These are phyloP conservation scores for Tenthredo livida DNA, from an alignment of 2,888 invertebrate species.

Conservation along the genomic window DNA sequence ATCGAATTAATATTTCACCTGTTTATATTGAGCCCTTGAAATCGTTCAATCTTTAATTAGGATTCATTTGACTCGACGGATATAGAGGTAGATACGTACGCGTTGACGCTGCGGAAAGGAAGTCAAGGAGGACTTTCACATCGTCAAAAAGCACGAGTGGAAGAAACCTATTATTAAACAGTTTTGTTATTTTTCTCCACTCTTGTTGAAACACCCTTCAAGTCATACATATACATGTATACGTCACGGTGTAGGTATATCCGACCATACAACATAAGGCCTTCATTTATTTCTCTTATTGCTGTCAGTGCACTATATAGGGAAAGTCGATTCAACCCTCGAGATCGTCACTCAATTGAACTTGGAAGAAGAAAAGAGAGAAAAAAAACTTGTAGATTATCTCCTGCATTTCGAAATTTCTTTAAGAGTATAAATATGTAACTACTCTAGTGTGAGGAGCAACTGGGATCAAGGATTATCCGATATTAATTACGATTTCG, in stretches of 20 bases:
- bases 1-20: background rate
- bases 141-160: constrained; percentile 31
- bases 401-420: background rate
- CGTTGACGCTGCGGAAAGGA: background rate
- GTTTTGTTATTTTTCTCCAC: constrained; percentile 13
- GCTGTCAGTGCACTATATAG: background rate
- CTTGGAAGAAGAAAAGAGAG: too few relatives aligned
- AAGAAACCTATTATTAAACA: background rate
- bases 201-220: constrained; percentile 37
- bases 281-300: background rate
- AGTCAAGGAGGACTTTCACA: constrained; percentile 51
- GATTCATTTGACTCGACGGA: constrained; percentile 10
- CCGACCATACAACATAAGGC: background rate
- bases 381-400: background rate
- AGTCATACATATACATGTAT: background rate
- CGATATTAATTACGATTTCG: constrained; percentile 39
- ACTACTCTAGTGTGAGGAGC: background rate
- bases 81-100: background rate
- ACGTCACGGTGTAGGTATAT: background rate
- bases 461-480: background rate
- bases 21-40: background rate
- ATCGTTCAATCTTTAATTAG: constrained; percentile 1
- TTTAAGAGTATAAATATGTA: background rate
- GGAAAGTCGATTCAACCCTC: constrained; percentile 22
- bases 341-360: background rate